Base-by-base conservation (phyloP, 1,140 invertebrate genomes). In the Pseudomyrmex gracilis region DNA sequence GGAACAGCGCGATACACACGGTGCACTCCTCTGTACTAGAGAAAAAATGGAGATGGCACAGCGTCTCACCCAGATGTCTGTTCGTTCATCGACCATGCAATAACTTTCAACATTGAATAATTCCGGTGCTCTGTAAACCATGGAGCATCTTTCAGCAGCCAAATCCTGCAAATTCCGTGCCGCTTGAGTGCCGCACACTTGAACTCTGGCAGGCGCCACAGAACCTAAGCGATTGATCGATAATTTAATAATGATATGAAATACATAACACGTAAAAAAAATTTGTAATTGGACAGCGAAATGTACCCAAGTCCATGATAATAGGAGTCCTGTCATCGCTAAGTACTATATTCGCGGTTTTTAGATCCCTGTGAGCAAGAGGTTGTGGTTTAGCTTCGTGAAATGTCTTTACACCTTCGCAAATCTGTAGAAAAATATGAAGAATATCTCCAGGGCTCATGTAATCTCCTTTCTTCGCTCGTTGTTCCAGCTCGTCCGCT, bases 51-150 rank as follows among this genome's bases (percentile, higher is more conserved):
- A n/a, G n/a, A n/a, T n/a, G n/a, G n/a, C n/a, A n/a, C n/a, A n/a
- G n/a, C n/a, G n/a, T n/a, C 2, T 93, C 94, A 98, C 97, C 98
- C 98, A 98, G 90, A 98, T 97, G 94, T 98, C 98, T 51, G 97
- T 97, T 84, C 97, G 94, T 93, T 98, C 97, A 93, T 98, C 97
- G 85, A 98, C 96, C 89, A 96, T 96, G 90, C 96, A 96, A 90
- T 97, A 96, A 80, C 96, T 96, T 93, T 98, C 97, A 53, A 98
- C 97, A 89, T 97, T 97, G 90, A 98, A 98, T 45, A 98, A 94
- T 94, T 98, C 98, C 17, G 98, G 98, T 20, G 98, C 97, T 90
- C 97, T 95, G 90, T 98, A 98, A 12, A 97, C 96, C 96, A 98
- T 98, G 22, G 97, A 97, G 92, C 97, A 98, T 85, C 97, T 95